These are phyloP conservation scores for Podarcis lilfordi DNA, from an alignment of 2,797 vertebrate species.

Conservation along the genomic window DNA sequence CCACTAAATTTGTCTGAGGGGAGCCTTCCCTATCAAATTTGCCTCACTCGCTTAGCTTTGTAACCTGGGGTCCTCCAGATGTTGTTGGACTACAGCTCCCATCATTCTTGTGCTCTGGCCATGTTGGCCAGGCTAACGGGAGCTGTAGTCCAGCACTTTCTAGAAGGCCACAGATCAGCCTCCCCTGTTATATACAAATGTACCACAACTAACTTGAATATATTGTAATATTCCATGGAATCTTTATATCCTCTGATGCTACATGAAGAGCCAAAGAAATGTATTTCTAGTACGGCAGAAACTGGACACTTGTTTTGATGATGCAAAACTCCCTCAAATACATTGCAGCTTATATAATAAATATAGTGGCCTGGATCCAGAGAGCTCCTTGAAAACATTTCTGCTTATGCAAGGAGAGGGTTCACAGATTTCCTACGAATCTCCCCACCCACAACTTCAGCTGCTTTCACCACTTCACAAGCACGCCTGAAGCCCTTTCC, in stretches of 20 bases:
- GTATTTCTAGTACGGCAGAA: neutral
- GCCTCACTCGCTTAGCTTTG: neutral
- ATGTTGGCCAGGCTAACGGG: too few species aligned
- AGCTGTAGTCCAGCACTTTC: too few species aligned
- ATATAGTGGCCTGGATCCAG: slow-evolving; percentile 6
- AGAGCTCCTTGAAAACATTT: neutral
- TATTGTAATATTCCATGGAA: slow-evolving; percentile 13
- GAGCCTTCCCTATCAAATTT: slow-evolving; percentile 21
- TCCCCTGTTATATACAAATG: neutral
- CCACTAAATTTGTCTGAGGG: slow-evolving; percentile 9
- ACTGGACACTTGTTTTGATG: neutral
- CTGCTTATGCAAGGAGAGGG: neutral
- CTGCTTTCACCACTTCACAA: neutral
- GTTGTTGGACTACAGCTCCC: too few species aligned
- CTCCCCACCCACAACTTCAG: neutral
- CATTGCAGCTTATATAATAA: slow-evolving; percentile 18
- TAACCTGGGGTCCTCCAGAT: too few species aligned
- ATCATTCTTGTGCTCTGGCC: too few species aligned
- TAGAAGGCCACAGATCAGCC: too few species aligned
- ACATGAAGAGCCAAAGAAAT: neutral
- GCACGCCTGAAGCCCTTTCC: neutral
- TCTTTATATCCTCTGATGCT: slow-evolving; percentile 6
- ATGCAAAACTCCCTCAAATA: slow-evolving; percentile 16
- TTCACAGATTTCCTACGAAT: neutral
- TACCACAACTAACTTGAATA: slow-evolving; percentile 10